Base-by-base conservation (phyloP, 2,113 vertebrate genomes). In the Perca fluviatilis region DNA sequence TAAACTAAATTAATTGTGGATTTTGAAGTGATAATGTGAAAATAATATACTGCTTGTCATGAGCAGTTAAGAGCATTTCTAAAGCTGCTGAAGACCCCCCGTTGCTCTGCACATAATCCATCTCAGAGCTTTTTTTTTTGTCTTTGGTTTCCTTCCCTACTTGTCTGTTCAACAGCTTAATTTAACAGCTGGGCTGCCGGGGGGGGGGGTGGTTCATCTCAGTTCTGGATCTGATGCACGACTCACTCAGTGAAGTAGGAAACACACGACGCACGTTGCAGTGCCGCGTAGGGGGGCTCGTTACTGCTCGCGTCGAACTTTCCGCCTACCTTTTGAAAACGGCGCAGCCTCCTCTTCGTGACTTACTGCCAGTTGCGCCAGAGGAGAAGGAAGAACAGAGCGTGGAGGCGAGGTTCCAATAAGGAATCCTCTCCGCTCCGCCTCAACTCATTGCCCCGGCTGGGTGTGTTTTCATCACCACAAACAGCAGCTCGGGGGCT, bases 381-480 rank as follows among this genome's bases (percentile, higher is more conserved):
- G 43, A 50, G 62, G 62, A 60, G 53, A 1, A 14, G 36, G 54
- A 57, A 60, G 3, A 72, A 40, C 0, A 50, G 19, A 21, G 61
- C 57, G 58, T 5, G 67, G 77, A 84, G 77, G 64, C 56, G 30
- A 61, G 46, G 60, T 27, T 7, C 0, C 18, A 73, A 3, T 4
- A 2, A 53, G 33, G 64, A 58, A 23, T 47, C 47, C 49, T 43
- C 19, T 9, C 16, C 63, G 46, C 80, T 86, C 53, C 71, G 19
- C 23, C 36, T 14, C 11, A 58, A 19, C 36, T 8, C 60, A 8
- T 0, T 10, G 64, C 54, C 13, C 53, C 53, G 14, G 47, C 53
- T 69, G 58, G 47, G 56, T 56, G 77, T 73, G 80, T 78, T 83
- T 82, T 83, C 27, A 88, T 80, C 70, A 88, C 83, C 88, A 51